These are phyloP conservation scores for Helarctos malayanus DNA, from an alignment of 2,797 vertebrate species.

Conservation along the genomic window DNA sequence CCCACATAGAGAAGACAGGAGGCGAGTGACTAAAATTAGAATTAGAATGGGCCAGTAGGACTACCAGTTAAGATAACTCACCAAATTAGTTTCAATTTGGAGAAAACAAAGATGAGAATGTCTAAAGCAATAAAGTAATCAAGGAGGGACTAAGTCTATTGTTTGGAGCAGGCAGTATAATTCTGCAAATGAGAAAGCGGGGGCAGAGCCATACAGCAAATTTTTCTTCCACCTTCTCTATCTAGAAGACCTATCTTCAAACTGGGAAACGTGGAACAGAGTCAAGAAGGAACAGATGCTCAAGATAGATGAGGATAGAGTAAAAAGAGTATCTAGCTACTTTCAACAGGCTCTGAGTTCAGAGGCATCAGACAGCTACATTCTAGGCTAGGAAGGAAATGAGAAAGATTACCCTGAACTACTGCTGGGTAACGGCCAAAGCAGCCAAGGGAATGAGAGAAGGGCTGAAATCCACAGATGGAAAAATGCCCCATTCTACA, in stretches of 20 bases:
- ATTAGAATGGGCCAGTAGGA: background rate
- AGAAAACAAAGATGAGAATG: background rate
- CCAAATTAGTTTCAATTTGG: background rate
- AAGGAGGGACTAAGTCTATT: background rate
- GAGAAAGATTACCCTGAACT: background rate
- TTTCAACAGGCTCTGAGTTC: slow-evolving; percentile 44
- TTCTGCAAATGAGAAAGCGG: slow-evolving; percentile 33
- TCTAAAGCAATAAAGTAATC: background rate
- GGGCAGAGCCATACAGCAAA: background rate
- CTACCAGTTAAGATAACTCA: background rate
- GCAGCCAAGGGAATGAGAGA: background rate
- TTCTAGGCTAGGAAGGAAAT: background rate
- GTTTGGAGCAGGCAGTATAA: background rate
- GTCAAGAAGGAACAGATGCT: slow-evolving; percentile 64
- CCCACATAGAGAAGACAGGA: background rate
- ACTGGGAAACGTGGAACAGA: slow-evolving; percentile 61
- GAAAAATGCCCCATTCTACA: background rate
- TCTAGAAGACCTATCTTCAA: slow-evolving; percentile 63
- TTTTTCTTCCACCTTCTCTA: slow-evolving; percentile 59
- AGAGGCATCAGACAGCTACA: slow-evolving; percentile 30
- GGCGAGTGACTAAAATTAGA: background rate
- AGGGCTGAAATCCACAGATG: background rate
- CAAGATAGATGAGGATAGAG: slow-evolving; percentile 53
- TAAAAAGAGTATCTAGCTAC: slow-evolving; percentile 56
- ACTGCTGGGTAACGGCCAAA: background rate